Evolutionary conservation across 2,888 invertebrate genomes (phyloP).

Genomic region (Trimorus sp.): DNA sequence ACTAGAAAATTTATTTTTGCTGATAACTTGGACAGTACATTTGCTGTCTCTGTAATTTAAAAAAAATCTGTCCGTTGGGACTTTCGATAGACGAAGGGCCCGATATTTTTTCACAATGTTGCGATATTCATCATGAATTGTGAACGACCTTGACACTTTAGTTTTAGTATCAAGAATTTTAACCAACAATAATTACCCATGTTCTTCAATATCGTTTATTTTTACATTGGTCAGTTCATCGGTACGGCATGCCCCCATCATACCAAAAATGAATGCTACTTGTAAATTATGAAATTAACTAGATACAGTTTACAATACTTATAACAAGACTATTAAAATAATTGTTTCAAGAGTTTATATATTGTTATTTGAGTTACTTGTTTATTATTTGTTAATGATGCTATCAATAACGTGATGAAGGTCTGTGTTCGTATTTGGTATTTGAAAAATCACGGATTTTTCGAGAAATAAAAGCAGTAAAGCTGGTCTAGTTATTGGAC

Average conservation of each 20-base stretch:
- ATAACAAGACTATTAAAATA: no score
- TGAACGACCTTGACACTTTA: background rate
- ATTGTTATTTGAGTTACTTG: background rate
- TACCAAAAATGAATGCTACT: background rate
- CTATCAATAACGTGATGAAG: background rate
- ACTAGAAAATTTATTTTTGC: background rate
- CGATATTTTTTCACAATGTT: background rate
- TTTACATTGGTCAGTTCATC: background rate
- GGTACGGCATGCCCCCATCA: background rate
- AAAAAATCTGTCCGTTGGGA: background rate
- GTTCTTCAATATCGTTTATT: background rate
- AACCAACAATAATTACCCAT: background rate
- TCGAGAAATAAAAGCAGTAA: conserved; percentile 47
- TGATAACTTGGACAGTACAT: background rate
- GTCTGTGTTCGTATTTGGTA: conserved; percentile 9
- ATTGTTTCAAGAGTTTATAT: no score
- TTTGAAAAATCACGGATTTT: conserved; percentile 43
- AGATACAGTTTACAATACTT: no score
- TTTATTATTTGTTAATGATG: background rate
- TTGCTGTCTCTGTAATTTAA: background rate
- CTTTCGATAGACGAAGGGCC: background rate
- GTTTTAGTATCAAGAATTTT: background rate
- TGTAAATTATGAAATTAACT: background rate
- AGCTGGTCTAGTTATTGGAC: conserved; percentile 52
- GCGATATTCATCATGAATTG: background rate